Evolutionary conservation across 2,888 invertebrate genomes (phyloP).

Genomic region (Cantharis rustica): DNA sequence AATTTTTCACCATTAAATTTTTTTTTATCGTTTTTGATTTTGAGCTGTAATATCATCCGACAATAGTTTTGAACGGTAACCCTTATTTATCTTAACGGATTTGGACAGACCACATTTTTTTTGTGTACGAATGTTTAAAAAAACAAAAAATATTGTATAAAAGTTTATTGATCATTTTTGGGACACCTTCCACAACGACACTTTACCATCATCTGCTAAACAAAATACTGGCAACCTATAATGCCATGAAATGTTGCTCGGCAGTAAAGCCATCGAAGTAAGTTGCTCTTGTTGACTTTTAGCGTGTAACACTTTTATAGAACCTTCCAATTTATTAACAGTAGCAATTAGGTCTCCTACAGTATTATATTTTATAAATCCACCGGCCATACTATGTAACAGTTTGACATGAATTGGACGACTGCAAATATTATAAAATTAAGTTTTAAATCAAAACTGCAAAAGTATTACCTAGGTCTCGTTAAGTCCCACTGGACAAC

Average conservation of each 20-base stretch:
- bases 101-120: no score
- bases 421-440: conserved; percentile 52
- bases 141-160: neutral
- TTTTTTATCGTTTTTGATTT: no score
- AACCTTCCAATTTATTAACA: conserved; percentile 68
- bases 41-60: no score
- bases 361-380: conserved; percentile 65
- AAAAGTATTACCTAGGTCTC: conserved; percentile 62
- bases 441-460: neutral
- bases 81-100: no score
- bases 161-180: conserved; percentile 46
- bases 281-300: conserved; percentile 63
- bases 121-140: no score
- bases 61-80: no score
- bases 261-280: conserved; percentile 60
- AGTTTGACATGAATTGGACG: conserved; percentile 64
- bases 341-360: conserved; percentile 69
- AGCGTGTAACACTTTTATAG: conserved; percentile 67
- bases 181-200: conserved; percentile 66
- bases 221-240: conserved; percentile 65
- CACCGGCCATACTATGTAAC: conserved; percentile 68
- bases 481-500: conserved; percentile 71
- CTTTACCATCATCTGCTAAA: conserved; percentile 63
- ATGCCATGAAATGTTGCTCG: conserved; percentile 68
- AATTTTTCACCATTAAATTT: no score